These are phyloP conservation scores for Ophion ventricosus DNA, from an alignment of 2,888 invertebrate genomes.

Conservation along the genomic window DNA sequence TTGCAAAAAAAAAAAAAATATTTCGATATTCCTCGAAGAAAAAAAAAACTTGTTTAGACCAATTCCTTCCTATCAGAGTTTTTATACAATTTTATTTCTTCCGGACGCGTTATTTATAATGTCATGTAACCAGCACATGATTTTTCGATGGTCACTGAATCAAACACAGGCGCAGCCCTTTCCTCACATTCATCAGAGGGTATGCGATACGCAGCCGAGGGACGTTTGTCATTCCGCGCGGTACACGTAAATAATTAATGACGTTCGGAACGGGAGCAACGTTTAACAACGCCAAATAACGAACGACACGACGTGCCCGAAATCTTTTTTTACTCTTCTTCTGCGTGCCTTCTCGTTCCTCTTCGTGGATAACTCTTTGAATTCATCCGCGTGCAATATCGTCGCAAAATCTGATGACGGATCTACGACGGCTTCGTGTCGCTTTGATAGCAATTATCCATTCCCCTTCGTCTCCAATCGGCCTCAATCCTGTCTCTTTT, in stretches of 20 bases:
- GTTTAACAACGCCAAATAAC: constrained; percentile 55
- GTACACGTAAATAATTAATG: constrained; percentile 25
- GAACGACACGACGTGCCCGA: constrained; percentile 39
- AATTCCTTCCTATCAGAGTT: neutral
- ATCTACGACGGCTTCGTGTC: constrained; percentile 63
- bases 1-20: neutral
- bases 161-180: constrained; percentile 18
- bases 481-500: constrained; percentile 39
- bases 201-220: neutral
- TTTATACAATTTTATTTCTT: neutral
- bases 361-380: constrained; percentile 41
- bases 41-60: neutral
- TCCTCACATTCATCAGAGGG: constrained; percentile 36
- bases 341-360: neutral
- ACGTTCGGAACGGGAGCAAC: constrained; percentile 43
- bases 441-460: constrained; percentile 69
- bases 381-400: constrained; percentile 52
- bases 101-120: neutral
- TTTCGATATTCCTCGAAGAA: neutral
- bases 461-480: constrained; percentile 44
- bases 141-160: constrained; percentile 16
- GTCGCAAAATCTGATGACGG: constrained; percentile 44
- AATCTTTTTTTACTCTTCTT: constrained; percentile 46
- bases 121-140: neutral
- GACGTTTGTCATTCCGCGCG: constrained; percentile 19